Conservation (phyloP, 2,797 vertebrate genomes). For the Moxostoma hubbsi region DNA sequence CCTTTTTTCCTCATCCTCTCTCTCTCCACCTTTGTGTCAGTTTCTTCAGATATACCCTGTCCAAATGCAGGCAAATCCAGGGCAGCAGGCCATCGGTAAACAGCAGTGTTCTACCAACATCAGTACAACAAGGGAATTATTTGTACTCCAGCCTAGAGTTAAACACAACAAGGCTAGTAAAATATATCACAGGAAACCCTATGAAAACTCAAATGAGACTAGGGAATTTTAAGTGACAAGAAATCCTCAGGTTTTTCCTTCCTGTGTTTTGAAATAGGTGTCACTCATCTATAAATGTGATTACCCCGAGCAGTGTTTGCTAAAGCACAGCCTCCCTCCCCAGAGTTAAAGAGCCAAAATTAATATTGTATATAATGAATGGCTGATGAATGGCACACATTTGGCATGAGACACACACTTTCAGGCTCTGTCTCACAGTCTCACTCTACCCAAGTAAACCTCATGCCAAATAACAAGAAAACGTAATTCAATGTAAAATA, state of each 20-base stretch:
- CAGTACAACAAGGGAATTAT: conserved; percentile 25
- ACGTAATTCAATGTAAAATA: too few species aligned
- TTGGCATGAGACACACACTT: too few species aligned
- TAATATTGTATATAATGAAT: too few species aligned
- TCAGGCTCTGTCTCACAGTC: too few species aligned
- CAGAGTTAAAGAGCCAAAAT: conserved; percentile 13
- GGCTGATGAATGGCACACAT: too few species aligned
- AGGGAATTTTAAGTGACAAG: neutral
- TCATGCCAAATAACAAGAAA: too few species aligned
- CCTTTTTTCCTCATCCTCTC: conserved; percentile 23
- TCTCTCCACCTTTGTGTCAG: conserved; percentile 43
- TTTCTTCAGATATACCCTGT: conserved; percentile 24
- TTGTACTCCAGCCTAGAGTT: conserved; percentile 41
- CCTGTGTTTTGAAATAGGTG: conserved; percentile 37
- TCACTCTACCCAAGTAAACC: too few species aligned
- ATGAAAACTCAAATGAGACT: conserved; percentile 8
- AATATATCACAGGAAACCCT: conserved; percentile 28
- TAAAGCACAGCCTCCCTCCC: conserved; percentile 20
- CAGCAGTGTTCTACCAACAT: conserved; percentile 33
- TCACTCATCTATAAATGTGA: conserved; percentile 36
- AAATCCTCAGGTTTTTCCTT: conserved; percentile 21
- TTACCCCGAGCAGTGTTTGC: conserved; percentile 26
- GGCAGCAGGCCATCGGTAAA: conserved; percentile 34
- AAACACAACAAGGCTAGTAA: conserved; percentile 28
- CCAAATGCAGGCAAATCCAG: conserved; percentile 30